Base-by-base conservation (phyloP, 2,113 vertebrate genomes). In the Struthidea cinerea region DNA sequence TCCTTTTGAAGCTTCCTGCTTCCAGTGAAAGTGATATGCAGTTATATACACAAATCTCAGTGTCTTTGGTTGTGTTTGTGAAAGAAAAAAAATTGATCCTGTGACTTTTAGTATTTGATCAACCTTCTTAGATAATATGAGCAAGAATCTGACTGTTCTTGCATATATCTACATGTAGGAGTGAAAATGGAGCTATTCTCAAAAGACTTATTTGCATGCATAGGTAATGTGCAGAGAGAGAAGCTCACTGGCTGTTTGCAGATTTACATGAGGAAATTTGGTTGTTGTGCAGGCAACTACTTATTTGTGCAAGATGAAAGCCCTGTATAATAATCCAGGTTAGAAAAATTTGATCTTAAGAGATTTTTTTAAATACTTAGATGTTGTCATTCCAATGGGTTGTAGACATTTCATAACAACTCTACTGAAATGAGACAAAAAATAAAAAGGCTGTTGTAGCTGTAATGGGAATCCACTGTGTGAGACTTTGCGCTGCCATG, bases 1-100 rank as follows among this genome's bases (percentile, higher is more conserved):
- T 94, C 70, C 88, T 96, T 94, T 78, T 57, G 90, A 97, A 97
- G 93, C 86, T 95, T 97, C 71, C 81, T 94, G 85, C 85, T 93
- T 91, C 86, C 79, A 96, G 91, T 82, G 86, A 96, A 92, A 78
- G 89, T 96, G 92, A 96, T 95, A 96, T 85, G 74, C 33, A 59
- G 46, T 42, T 86, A 56, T 57, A 91, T 80, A 95, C 77, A 95
- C 82, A 97, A 96, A 97, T 94, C 94, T 92, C 86, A 53, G 21
- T 68, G 90, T 84, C 89, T 98, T 97, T 96, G 42, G 68, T 79
- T 96, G 69, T 71, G 73, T 94, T 88, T 30, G 64, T 33, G 93
- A 94, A 88, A 69, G 49, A 79, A 94, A 97, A 97, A 96, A 93
- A 60, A 85, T 65, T 21, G 94, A 75, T 90, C 80, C 21, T 57